These are phyloP conservation scores for Leuciscus idus DNA, from an alignment of 2,113 vertebrate species.

Conservation along the genomic window DNA sequence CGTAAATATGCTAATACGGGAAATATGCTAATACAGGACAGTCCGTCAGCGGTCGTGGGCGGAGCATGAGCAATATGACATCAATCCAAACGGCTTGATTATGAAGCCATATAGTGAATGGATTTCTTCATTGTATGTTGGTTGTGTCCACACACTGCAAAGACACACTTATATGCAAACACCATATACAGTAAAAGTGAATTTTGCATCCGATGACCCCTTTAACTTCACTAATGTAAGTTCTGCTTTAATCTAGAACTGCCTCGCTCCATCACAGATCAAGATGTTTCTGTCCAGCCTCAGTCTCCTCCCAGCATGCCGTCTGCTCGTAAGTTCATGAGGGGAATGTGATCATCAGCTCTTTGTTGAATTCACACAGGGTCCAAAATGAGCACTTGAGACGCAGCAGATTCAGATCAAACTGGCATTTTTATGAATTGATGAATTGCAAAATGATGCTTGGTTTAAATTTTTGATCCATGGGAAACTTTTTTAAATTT, in stretches of 20 bases:
- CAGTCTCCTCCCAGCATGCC: conserved; percentile 34
- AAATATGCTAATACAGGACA: no score
- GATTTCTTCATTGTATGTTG: no score
- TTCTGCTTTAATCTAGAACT: conserved; percentile 53
- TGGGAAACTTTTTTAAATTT: background rate
- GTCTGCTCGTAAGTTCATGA: conserved; percentile 62
- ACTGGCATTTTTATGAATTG: background rate
- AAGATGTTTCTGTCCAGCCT: conserved; percentile 57
- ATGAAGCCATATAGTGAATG: no score
- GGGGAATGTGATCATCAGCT: background rate
- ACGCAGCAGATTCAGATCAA: background rate
- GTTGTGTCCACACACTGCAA: no score
- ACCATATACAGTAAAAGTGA: no score
- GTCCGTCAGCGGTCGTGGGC: no score
- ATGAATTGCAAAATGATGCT: background rate
- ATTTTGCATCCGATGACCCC: background rate
- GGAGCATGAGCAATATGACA: no score
- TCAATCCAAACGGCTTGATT: no score
- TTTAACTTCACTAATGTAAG: background rate
- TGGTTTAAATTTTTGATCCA: background rate
- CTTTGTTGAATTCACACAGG: background rate
- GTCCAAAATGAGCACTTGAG: background rate
- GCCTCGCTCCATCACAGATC: conserved; percentile 59
- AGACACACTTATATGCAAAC: no score
- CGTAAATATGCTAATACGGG: no score